These are phyloP conservation scores for Lasioglossum pauxillum DNA, from an alignment of 2,888 invertebrate species.

Conservation along the genomic window DNA sequence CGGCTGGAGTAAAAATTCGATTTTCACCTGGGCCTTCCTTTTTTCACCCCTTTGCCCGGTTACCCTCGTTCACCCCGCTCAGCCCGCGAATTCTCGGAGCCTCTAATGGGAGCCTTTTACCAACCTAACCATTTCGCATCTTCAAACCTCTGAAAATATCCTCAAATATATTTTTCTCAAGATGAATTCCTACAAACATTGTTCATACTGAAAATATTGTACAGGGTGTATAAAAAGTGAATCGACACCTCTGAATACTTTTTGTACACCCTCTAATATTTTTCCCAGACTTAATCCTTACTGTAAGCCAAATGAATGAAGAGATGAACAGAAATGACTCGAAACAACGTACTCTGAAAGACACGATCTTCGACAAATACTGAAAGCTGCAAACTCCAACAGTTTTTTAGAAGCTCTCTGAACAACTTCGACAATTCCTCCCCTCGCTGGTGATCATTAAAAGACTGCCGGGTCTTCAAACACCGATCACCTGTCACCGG, in stretches of 20 bases:
- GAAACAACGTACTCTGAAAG: background rate
- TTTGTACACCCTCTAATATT: background rate
- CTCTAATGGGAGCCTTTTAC: constrained; percentile 24
- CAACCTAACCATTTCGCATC: background rate
- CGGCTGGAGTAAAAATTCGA: constrained; percentile 76
- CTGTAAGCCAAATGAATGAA: background rate
- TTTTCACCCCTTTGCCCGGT: constrained; percentile 37
- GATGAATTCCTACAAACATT: background rate
- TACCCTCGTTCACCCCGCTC: constrained; percentile 14
- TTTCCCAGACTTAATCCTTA: background rate
- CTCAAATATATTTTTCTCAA: background rate
- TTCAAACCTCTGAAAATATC: background rate
- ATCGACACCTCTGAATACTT: too few species aligned
- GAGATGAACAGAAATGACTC: background rate
- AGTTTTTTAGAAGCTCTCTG: background rate
- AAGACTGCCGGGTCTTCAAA: background rate
- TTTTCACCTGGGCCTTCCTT: constrained; percentile 77
- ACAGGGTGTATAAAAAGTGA: too few species aligned
- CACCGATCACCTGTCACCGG: background rate
- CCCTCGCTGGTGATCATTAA: background rate
- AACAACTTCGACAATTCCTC: background rate
- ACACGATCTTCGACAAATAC: background rate
- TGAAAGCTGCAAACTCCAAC: background rate
- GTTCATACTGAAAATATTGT: too few species aligned
- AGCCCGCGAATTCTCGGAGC: constrained; percentile 13